Conservation (phyloP, 2,888 invertebrate genomes). For the Pseudococcus viburni region DNA sequence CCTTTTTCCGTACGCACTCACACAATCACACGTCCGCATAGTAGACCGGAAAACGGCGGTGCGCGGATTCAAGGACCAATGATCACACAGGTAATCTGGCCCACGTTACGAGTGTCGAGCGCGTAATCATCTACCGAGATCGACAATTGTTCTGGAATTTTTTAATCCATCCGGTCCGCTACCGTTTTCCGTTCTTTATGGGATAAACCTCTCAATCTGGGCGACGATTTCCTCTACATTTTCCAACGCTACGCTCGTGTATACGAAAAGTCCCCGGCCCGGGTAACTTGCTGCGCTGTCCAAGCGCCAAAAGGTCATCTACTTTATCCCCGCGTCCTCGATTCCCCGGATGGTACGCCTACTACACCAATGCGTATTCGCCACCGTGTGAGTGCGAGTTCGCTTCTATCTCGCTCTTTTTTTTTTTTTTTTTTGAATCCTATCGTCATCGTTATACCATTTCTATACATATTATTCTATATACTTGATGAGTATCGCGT, state of each 20-base stretch:
- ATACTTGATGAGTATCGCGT: constrained; percentile 55
- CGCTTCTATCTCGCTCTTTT: neutral
- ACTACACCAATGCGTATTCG: neutral
- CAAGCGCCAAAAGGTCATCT: constrained; percentile 50
- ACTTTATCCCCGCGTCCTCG: constrained; percentile 36
- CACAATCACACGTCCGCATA: neutral
- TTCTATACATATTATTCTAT: neutral
- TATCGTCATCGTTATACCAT: neutral
- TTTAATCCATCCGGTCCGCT: constrained; percentile 56
- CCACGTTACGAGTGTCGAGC: constrained; percentile 23
- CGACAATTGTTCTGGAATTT: constrained; percentile 62
- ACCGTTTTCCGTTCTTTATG: constrained; percentile 57
- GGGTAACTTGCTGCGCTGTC: too few species aligned
- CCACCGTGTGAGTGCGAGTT: neutral
- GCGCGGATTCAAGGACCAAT: constrained; percentile 65
- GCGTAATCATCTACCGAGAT: constrained; percentile 60
- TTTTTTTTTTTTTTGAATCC: neutral
- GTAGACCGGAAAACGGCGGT: constrained; percentile 59
- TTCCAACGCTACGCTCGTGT: too few species aligned
- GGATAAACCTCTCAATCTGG: constrained; percentile 60
- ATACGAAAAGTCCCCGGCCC: constrained; percentile 3
- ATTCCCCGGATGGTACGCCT: constrained; percentile 63
- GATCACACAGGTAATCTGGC: constrained; percentile 65
- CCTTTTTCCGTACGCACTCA: constrained; percentile 30
- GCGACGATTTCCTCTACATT: constrained; percentile 60